Conservation (phyloP, 2,888 invertebrate species). For the Lagria hirta region DNA sequence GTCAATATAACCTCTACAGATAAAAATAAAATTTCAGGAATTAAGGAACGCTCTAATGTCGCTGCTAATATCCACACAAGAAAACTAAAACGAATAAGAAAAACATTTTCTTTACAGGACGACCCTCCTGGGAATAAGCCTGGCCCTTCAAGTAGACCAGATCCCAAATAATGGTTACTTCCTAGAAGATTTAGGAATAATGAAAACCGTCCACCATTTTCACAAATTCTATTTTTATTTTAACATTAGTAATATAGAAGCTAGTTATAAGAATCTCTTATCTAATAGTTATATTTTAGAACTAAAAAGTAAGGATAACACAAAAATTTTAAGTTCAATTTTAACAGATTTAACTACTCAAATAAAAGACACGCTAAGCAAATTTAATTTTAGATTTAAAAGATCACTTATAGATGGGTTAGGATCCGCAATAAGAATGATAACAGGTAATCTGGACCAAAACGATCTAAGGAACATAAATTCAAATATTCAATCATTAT, state of each 20-base stretch:
- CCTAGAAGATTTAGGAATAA: conserved; percentile 24
- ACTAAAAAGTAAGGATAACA: not conserved
- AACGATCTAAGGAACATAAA: no score
- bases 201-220: conserved; percentile 27
- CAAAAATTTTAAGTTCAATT: no score
- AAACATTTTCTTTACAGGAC: conserved; percentile 28
- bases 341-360: no score
- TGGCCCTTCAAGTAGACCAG: conserved; percentile 27
- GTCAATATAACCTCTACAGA: conserved; percentile 23
- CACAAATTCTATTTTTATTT: conserved; percentile 35
- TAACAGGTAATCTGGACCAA: no score
- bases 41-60: conserved; percentile 13
- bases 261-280: conserved; percentile 24
- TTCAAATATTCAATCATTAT: no score
- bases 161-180: conserved; percentile 27
- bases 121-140: conserved; percentile 19
- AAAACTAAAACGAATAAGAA: conserved; percentile 29
- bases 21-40: conserved; percentile 26
- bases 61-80: conserved; percentile 22
- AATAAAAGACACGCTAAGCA: no score
- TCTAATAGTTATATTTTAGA: conserved; percentile 25
- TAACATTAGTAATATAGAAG: conserved; percentile 28
- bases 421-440: no score
- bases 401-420: no score
- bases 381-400: no score